Conservation (phyloP, 2,113 vertebrate genomes). For the Semnornis frantzii region DNA sequence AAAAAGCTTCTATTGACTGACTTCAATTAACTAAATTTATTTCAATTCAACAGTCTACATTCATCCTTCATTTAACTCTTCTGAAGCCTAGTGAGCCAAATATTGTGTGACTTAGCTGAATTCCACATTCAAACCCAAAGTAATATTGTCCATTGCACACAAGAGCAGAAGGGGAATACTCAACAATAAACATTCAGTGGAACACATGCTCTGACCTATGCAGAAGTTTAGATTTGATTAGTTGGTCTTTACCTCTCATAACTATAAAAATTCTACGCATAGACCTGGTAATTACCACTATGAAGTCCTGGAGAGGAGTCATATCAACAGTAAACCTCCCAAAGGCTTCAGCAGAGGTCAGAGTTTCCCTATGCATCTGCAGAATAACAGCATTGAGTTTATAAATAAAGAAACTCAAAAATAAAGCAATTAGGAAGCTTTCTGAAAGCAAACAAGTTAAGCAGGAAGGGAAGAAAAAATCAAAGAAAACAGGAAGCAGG, state of each 20-base stretch:
- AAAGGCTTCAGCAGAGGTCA: conserved; percentile 32
- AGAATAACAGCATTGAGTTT: background rate
- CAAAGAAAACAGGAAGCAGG: conserved; percentile 26
- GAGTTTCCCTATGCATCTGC: background rate
- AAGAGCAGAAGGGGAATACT: background rate
- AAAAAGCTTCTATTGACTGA: conserved; percentile 51
- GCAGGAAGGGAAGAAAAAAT: background rate
- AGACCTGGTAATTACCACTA: background rate
- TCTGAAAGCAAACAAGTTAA: background rate
- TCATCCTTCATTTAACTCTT: conserved; percentile 9
- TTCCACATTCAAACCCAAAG: conserved; percentile 9
- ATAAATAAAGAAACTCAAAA: conserved; percentile 24
- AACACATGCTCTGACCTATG: background rate
- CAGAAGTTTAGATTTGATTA: background rate
- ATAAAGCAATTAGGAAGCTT: conserved; percentile 10
- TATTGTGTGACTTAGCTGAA: conserved; percentile 32
- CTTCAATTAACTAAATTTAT: conserved; percentile 62
- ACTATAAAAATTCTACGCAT: background rate
- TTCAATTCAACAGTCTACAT: conserved; percentile 36
- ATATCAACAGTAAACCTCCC: background rate
- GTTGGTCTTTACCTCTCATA: background rate
- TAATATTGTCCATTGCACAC: background rate
- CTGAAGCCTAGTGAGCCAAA: conserved; percentile 35
- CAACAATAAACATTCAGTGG: background rate
- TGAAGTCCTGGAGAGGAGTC: background rate